phyloP scores from a whole-genome alignment of 92 coral and sea anemone species.

The Pocillopora meandrina region DNA sequence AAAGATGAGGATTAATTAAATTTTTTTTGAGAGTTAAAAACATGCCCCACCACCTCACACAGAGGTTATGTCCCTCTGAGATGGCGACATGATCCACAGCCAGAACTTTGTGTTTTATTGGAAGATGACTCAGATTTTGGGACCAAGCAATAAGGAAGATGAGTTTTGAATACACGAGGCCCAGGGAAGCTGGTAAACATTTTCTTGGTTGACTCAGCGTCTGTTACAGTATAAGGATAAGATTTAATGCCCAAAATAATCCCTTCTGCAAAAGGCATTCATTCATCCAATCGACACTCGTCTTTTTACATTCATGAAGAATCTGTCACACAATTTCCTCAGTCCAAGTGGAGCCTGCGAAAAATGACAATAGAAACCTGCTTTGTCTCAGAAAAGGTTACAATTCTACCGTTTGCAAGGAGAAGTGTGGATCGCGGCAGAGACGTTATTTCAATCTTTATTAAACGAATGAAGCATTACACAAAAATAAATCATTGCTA shows the following conservation, averaged over 20 bases:
- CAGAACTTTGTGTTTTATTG: too few relatives aligned
- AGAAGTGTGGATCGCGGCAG: too few relatives aligned
- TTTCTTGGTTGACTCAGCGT: conserved; percentile 1
- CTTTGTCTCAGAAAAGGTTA: too few relatives aligned
- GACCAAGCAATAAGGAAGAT: conserved; percentile 13
- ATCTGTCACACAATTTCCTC: conserved; percentile 46
- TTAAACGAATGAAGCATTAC: too few relatives aligned
- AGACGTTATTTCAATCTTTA: too few relatives aligned
- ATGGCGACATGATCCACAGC: too few relatives aligned
- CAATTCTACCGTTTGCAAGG: too few relatives aligned
- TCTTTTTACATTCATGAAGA: conserved; percentile 29
- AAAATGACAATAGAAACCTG: background rate
- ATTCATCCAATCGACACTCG: conserved; percentile 27
- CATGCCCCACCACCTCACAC: too few relatives aligned
- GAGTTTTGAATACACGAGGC: conserved; percentile 49
- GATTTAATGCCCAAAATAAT: background rate
- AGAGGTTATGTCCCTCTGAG: too few relatives aligned
- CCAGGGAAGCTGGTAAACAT: conserved; percentile 29
- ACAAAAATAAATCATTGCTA: too few relatives aligned
- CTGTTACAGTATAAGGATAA: background rate
- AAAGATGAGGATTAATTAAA: background rate
- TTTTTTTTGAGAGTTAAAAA: background rate
- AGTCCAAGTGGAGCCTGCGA: conserved; percentile 49
- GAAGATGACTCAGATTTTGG: background rate
- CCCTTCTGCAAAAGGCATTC: conserved; percentile 31